Percentiles rank a stretch among this genome's conserved stretches.
phyloP scores from a whole-genome alignment of 2,797 vertebrate species.

The Hemitrygon akajei region DNA sequence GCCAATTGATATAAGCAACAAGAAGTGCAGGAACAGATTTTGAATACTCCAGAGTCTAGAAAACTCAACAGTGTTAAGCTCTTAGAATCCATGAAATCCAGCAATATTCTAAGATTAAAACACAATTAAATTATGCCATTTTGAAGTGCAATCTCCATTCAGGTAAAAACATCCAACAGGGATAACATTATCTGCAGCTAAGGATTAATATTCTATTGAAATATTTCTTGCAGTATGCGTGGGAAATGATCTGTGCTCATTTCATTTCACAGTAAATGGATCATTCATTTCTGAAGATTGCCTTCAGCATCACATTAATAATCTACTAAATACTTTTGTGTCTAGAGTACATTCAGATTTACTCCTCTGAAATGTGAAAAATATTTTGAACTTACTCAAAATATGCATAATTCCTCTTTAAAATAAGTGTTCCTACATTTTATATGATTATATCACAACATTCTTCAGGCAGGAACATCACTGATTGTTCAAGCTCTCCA shows the following conservation, averaged over 20 bases:
- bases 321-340: not conserved
- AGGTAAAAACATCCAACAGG: conserved; percentile 2
- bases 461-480: not conserved
- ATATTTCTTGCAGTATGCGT: not conserved
- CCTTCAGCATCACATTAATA: not conserved
- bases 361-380: not conserved
- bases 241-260: not conserved
- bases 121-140: not conserved
- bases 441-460: not conserved
- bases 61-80: not conserved
- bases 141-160: not conserved
- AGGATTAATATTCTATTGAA: conserved; percentile 22
- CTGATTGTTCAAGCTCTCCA: not conserved
- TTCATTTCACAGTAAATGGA: conserved; percentile 1
- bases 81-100: not conserved
- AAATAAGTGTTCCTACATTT: not conserved
- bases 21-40: not conserved
- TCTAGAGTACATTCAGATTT: not conserved
- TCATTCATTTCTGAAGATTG: conserved; percentile 26
- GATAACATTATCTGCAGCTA: not conserved
- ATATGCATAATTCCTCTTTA: not conserved
- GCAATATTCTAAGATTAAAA: not conserved
- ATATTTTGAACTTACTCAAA: not conserved
- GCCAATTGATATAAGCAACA: not conserved
- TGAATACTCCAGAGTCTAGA: not conserved